Percentiles rank a stretch among this genome's conserved stretches.
Conservation (phyloP, 1,140 invertebrate genomes). For the Akabosia matsudoensis region DNA sequence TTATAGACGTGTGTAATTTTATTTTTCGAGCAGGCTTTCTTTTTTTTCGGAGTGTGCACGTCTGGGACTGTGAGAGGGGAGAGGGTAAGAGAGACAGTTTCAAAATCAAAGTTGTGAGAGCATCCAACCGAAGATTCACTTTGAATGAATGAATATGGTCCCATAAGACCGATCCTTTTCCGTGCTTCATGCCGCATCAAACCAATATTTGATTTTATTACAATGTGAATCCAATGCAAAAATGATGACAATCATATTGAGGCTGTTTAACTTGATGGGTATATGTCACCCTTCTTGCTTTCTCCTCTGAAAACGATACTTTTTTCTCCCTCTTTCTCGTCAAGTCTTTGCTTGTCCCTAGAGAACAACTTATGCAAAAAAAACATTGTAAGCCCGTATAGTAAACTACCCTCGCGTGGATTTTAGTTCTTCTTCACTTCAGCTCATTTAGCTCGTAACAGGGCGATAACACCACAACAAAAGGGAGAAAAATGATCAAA, state of each 20-base stretch:
- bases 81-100: not conserved
- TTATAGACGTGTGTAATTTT: not conserved
- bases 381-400: not conserved
- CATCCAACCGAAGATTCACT: not conserved
- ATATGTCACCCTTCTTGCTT: constrained; percentile 1
- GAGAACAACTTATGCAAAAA: constrained; percentile 19
- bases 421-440: not conserved
- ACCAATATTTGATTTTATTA: constrained; percentile 7
- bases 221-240: constrained; percentile 19
- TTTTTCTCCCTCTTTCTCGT: not conserved
- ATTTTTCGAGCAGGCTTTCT: not conserved
- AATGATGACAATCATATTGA: constrained; percentile 5
- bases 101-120: not conserved
- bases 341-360: not conserved
- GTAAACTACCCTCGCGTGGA: not conserved
- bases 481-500: not conserved
- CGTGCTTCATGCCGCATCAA: not conserved
- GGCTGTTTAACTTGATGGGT: not conserved
- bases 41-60: no score
- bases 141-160: not conserved
- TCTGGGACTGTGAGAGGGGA: not conserved
- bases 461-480: constrained; percentile 23
- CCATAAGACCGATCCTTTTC: not conserved
- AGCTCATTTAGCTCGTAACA: constrained; percentile 18
- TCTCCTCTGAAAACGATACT: no score